phyloP scores from a whole-genome alignment of 2,888 invertebrate species.

The Augiades crinisus region DNA sequence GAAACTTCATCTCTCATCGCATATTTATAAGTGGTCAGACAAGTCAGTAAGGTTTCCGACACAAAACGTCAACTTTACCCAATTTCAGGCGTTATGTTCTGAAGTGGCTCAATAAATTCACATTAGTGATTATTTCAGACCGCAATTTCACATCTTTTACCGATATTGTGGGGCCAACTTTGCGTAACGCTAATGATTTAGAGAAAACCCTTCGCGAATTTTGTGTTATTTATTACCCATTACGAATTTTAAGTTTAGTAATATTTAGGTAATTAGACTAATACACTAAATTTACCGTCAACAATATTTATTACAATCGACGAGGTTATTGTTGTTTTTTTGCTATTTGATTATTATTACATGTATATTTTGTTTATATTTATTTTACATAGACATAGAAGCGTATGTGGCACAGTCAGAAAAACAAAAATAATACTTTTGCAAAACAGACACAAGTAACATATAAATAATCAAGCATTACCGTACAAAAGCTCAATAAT shows the following conservation, averaged over 20 bases:
- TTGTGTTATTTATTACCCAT: slow-evolving; percentile 42
- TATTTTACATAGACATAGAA: too few species aligned
- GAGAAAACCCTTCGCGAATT: slow-evolving; percentile 37
- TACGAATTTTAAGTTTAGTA: slow-evolving; percentile 18
- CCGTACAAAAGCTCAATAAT: too few species aligned
- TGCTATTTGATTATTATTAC: too few species aligned
- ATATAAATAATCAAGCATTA: too few species aligned
- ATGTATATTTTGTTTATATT: too few species aligned
- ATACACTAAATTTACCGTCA: background rate
- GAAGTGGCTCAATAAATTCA: slow-evolving; percentile 63
- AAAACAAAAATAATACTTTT: too few species aligned
- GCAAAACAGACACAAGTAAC: too few species aligned
- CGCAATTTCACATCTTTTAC: slow-evolving; percentile 45
- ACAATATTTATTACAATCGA: too few species aligned
- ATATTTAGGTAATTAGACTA: slow-evolving; percentile 11
- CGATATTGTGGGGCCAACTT: slow-evolving; percentile 49
- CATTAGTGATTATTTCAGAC: slow-evolving; percentile 58
- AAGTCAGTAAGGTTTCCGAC: background rate
- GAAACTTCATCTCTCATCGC: background rate
- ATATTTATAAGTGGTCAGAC: background rate
- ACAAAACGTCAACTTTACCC: slow-evolving; percentile 48
- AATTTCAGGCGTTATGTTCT: slow-evolving; percentile 64
- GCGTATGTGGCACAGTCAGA: too few species aligned
- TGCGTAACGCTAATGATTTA: slow-evolving; percentile 48
- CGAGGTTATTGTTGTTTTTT: too few species aligned